Percentiles rank a stretch among this genome's conserved stretches.
These are phyloP conservation scores for Sula dactylatra DNA, from an alignment of 2,113 vertebrate genomes.

Conservation along the genomic window DNA sequence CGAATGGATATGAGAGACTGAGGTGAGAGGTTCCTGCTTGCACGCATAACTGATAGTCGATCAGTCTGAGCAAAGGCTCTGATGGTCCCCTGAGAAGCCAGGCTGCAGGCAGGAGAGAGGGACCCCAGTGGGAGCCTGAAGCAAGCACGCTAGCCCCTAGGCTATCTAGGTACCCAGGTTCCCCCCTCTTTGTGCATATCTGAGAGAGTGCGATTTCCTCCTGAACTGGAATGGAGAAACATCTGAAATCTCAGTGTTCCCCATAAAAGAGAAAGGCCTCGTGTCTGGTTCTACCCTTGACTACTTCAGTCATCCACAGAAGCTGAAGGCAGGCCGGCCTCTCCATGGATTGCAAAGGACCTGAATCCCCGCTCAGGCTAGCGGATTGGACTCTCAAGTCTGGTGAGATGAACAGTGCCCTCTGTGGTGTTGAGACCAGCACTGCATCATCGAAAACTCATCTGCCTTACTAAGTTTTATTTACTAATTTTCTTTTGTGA, in stretches of 20 bases:
- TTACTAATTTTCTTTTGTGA: neutral
- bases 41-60: fast-evolving
- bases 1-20: fast-evolving
- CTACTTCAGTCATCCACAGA: neutral
- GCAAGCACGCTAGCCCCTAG: too few relatives aligned
- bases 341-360: too few relatives aligned
- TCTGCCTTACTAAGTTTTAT: neutral
- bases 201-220: neutral
- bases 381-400: neutral
- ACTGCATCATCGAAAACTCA: neutral
- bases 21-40: neutral
- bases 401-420: neutral
- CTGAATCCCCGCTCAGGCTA: neutral
- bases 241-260: neutral
- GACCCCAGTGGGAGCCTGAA: neutral
- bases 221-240: neutral
- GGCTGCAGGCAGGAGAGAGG: neutral
- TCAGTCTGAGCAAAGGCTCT: neutral
- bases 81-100: neutral
- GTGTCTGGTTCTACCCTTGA: neutral
- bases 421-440: neutral
- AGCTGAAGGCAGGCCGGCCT: neutral
- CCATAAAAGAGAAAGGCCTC: neutral
- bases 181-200: too few relatives aligned
- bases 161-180: neutral